A percentile compares a stretch with the other conserved stretches of the same genome.
Conservation (phyloP, 2,797 vertebrate genomes). For the Hippoglossus hippoglossus region DNA sequence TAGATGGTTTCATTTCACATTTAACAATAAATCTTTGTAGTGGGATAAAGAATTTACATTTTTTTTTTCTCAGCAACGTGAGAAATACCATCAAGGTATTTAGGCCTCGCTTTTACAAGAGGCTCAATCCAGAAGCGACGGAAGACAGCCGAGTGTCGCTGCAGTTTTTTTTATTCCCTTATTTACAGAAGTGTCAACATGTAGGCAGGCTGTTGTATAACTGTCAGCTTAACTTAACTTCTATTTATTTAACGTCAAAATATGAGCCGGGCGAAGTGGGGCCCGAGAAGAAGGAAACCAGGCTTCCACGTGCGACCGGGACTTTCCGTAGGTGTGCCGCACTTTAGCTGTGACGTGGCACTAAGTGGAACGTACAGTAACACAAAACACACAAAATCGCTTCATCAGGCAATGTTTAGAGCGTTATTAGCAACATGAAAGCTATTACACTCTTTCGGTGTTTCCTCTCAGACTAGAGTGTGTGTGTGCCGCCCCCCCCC, state of each 20-base stretch:
- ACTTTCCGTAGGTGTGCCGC: neutral
- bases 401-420: conserved; percentile 45
- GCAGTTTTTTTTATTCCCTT: conserved; percentile 16
- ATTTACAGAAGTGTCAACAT: conserved; percentile 31
- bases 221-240: conserved; percentile 31
- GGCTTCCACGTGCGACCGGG: neutral
- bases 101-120: neutral
- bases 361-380: conserved; percentile 35
- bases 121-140: neutral
- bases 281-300: conserved; percentile 1
- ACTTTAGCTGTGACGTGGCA: conserved; percentile 15
- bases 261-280: conserved; percentile 1
- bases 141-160: conserved; percentile 9
- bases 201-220: conserved; percentile 14
- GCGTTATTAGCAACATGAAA: conserved; percentile 64
- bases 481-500: too few relatives aligned
- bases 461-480: conserved; percentile 38
- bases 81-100: neutral
- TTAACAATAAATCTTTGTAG: neutral
- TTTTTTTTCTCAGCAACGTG: neutral
- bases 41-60: neutral
- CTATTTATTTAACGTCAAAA: conserved; percentile 32
- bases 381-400: conserved; percentile 39
- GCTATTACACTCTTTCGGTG: conserved; percentile 47
- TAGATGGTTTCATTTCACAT: neutral